Percentiles rank a stretch among this genome's conserved stretches.
Evolutionary conservation across 2,888 invertebrate genomes (phyloP).

Genomic region (Drosophila niveifrons): DNA sequence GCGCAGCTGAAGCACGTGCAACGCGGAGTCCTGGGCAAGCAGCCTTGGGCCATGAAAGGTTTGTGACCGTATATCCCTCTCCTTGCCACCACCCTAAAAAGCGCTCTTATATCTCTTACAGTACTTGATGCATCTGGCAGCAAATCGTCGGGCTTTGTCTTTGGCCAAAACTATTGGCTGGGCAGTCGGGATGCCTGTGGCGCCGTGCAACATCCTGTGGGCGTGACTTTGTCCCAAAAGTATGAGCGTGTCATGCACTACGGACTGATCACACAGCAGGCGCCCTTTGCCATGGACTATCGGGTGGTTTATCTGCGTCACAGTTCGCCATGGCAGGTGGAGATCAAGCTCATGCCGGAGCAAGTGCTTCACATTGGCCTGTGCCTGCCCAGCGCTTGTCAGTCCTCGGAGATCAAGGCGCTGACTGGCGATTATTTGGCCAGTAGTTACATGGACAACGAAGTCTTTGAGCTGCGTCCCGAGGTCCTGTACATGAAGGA

Average conservation of each 20-base stretch:
- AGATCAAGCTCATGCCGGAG: constrained; percentile 85
- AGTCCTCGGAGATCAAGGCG: constrained; percentile 83
- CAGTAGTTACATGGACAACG: constrained; percentile 76
- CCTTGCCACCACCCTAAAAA: not conserved
- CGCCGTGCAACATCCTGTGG: constrained; percentile 83
- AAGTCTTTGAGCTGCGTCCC: constrained; percentile 83
- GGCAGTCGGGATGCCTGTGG: constrained; percentile 87
- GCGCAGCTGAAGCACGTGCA: constrained; percentile 84
- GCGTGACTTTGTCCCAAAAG: constrained; percentile 82
- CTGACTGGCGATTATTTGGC: constrained; percentile 83
- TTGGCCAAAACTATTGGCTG: constrained; percentile 88
- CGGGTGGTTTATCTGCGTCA: constrained; percentile 85
- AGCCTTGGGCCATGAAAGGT: constrained; percentile 87
- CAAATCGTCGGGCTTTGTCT: constrained; percentile 86
- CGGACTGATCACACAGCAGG: constrained; percentile 79
- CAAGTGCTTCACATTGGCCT: constrained; percentile 86
- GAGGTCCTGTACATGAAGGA: constrained; percentile 84
- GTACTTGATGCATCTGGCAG: constrained; percentile 88
- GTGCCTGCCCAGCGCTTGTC: constrained; percentile 86
- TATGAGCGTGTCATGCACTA: constrained; percentile 83
- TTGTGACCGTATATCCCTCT: constrained; percentile 57
- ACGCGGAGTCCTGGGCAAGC: constrained; percentile 84
- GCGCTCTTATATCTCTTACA: constrained; percentile 41
- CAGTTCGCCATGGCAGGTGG: constrained; percentile 85
- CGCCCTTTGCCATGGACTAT: constrained; percentile 85